Conservation (phyloP, 2,113 vertebrate species). For the Trogon surrucura region DNA sequence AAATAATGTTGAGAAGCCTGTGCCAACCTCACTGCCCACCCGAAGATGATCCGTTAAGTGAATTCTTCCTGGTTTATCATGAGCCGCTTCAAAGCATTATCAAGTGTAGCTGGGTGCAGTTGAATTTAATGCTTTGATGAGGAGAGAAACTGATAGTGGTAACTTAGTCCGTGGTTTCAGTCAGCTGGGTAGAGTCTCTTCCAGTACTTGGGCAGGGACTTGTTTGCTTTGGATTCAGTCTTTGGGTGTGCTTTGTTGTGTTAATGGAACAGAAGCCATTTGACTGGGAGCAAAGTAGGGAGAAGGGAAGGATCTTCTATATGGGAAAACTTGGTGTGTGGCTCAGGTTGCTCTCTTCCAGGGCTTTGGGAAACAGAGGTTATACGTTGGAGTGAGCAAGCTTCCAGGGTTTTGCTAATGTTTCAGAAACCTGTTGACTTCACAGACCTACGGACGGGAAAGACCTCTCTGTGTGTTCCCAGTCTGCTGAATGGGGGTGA, state of each 20-base stretch:
- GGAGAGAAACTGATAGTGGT: background rate
- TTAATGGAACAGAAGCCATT: background rate
- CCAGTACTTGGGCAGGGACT: background rate
- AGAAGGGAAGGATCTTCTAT: background rate
- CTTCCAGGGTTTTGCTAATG: background rate
- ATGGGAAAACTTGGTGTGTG: background rate
- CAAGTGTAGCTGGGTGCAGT: background rate
- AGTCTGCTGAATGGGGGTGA: background rate
- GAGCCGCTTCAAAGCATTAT: background rate
- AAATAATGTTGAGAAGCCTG: background rate
- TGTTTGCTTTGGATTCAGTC: background rate
- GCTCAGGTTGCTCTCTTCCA: background rate
- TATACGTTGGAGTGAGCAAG: background rate
- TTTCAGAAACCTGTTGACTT: background rate
- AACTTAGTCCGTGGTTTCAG: background rate
- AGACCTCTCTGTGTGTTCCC: background rate
- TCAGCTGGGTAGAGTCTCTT: background rate
- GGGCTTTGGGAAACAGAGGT: background rate
- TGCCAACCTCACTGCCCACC: background rate
- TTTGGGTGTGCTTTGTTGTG: background rate
- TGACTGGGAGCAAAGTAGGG: background rate
- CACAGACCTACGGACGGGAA: accelerated
- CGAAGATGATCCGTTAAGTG: background rate
- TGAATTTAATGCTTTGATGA: background rate
- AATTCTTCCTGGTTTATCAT: background rate